These are phyloP conservation scores for Meandrina meandrites DNA, from an alignment of 92 coral and sea anemone species.

Conservation along the genomic window DNA sequence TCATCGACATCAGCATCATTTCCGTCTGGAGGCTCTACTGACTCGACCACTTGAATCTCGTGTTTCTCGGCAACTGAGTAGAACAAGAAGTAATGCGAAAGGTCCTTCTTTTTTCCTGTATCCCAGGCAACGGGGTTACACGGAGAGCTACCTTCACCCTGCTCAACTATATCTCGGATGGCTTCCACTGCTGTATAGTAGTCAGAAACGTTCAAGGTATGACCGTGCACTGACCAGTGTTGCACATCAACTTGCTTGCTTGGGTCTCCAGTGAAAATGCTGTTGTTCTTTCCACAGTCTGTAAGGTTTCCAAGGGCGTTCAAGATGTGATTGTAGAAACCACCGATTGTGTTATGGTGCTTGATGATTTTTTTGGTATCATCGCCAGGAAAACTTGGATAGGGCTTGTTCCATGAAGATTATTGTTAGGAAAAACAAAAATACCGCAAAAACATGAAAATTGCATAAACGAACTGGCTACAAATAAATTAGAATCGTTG, in stretches of 20 bases:
- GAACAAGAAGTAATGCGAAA: constrained; percentile 79
- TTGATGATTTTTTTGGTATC: neutral
- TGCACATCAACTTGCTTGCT: constrained; percentile 16
- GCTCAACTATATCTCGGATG: constrained; percentile 58
- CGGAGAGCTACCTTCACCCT: constrained; percentile 83
- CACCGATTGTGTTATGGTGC: constrained; percentile 62
- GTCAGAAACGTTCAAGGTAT: constrained; percentile 1
- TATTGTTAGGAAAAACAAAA: no score
- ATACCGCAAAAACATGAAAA: no score
- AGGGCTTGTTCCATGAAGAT: neutral
- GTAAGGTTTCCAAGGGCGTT: constrained; percentile 51
- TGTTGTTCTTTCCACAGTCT: constrained; percentile 45
- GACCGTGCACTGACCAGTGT: constrained; percentile 7
- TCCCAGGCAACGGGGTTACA: constrained; percentile 76
- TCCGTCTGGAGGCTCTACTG: neutral
- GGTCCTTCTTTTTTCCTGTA: constrained; percentile 22
- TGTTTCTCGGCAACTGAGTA: constrained; percentile 67
- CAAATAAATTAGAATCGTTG: no score
- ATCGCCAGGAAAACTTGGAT: neutral
- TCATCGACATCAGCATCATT: neutral
- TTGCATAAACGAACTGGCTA: no score
- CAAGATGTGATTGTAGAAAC: constrained; percentile 52
- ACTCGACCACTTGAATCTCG: constrained; percentile 45
- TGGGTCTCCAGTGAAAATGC: constrained; percentile 50
- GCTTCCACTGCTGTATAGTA: constrained; percentile 70